Base-by-base conservation (phyloP, 1,140 invertebrate species). In the Trachymyrmex cornetzi region DNA sequence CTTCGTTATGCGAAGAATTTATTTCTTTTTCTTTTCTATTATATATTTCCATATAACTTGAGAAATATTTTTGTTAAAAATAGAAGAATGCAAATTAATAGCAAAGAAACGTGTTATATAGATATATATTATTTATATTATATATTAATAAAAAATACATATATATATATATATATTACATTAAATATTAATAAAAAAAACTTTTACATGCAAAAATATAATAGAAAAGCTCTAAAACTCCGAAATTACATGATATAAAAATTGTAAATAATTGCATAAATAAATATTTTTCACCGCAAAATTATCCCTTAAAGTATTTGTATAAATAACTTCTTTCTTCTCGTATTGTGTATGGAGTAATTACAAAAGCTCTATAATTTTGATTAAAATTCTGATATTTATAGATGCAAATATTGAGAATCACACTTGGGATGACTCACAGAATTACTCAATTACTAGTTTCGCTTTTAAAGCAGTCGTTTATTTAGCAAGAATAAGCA, bases 391-490 rank as follows among this genome's bases (percentile, higher is more conserved):
- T 61, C 3, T 38, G 30, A 61, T 1, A 61, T 77, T 38, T 14
- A 30, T 57, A 57, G n/a, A 22, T 24, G n/a, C n/a, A 61, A 77
- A 22, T 57, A 24, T 16, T 16, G 16, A 61, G 27, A 79, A 24
- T 22, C 24, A 81, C 4, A 14, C 14, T 53, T 69, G 1, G 14
- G 7, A 14, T 44, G 24, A 30, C 27, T 27, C 6, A 48, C n/a
- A 63, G 27, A 57, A 50, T 48, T 19, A 48, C 7, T 82, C 38
- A 24, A 82, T 74, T 61, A 22, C 14, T 48, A 63, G 69, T 84
- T 74, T 84, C 38, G 71, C 55, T 84, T 84, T 84, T 72, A 34
- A 61, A 22, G 19, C 24, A 12, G 50, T 75, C 24, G 19, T 84
- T 30, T 50, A 84, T 84, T 84, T 84, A 55, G 5, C 14, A 48